phyloP scores from a whole-genome alignment of 2,113 vertebrate species.

The Oncorhynchus mykiss region DNA sequence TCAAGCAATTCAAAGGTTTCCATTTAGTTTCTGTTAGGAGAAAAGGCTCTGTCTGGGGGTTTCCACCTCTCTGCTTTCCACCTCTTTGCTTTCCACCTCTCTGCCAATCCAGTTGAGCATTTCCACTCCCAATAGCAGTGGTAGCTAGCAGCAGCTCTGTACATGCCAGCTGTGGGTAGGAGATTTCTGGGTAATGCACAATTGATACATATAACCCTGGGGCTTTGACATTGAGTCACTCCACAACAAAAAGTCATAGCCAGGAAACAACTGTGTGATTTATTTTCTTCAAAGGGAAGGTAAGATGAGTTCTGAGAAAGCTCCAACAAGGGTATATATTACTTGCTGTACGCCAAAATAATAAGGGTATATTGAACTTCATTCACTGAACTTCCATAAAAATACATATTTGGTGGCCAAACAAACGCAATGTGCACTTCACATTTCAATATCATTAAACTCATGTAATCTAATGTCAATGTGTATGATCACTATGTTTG shows the following conservation, averaged over 20 bases:
- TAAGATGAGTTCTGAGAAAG: slow-evolving; percentile 16
- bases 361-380: slow-evolving; percentile 30
- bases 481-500: no score
- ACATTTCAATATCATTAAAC: no score
- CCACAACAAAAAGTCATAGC: not conserved
- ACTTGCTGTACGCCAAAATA: slow-evolving; percentile 47
- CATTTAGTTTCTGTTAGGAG: slow-evolving; percentile 5
- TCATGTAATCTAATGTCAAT: no score
- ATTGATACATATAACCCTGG: slow-evolving; percentile 49
- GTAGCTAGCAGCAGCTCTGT: slow-evolving; percentile 31
- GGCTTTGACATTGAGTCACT: slow-evolving; percentile 54
- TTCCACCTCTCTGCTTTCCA: not conserved
- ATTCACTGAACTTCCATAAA: slow-evolving; percentile 40
- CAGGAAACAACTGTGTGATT: slow-evolving; percentile 17
- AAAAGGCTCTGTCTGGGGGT: slow-evolving; percentile 16
- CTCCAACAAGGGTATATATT: slow-evolving; percentile 24
- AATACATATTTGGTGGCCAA: slow-evolving; percentile 9
- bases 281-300: slow-evolving; percentile 46
- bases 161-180: slow-evolving; percentile 41
- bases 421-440: no score
- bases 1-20: not conserved
- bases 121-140: slow-evolving; percentile 18
- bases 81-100: slow-evolving; percentile 1
- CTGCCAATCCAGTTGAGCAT: slow-evolving; percentile 7
- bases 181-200: slow-evolving; percentile 59